Conservation (phyloP, 1,140 invertebrate species). For the Arctopsyche grandis region DNA sequence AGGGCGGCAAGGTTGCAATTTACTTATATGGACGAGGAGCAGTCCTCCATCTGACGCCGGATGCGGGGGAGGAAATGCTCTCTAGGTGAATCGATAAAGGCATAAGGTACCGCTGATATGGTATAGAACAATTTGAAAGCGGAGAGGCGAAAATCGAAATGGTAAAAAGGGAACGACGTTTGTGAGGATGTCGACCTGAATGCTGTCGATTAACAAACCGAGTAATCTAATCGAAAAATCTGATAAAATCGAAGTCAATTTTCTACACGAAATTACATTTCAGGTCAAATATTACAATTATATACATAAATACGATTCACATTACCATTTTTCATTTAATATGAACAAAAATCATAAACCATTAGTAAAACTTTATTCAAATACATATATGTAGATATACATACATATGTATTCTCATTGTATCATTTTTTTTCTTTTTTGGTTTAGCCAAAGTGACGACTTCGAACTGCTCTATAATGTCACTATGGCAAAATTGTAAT, state of each 20-base stretch:
- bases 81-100: conserved; percentile 7
- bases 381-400: not conserved
- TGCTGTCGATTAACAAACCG: too few species aligned
- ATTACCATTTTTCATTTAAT: not conserved
- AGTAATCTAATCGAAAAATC: too few species aligned
- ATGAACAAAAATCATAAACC: not conserved
- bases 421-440: not conserved
- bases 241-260: too few species aligned
- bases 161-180: not conserved
- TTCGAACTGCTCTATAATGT: too few species aligned
- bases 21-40: conserved; percentile 1
- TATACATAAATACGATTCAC: not conserved
- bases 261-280: too few species aligned
- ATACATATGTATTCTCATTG: not conserved
- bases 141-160: not conserved
- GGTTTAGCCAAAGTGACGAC: not conserved
- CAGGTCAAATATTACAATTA: too few species aligned
- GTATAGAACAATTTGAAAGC: not conserved
- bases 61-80: not conserved
- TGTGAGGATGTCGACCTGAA: not conserved
- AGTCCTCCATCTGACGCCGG: not conserved
- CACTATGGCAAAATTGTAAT: too few species aligned
- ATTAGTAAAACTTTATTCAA: not conserved
- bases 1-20: conserved; percentile 12
- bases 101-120: not conserved